Base-by-base conservation (phyloP, 2,888 invertebrate genomes). In the Cristatella mucedo region DNA sequence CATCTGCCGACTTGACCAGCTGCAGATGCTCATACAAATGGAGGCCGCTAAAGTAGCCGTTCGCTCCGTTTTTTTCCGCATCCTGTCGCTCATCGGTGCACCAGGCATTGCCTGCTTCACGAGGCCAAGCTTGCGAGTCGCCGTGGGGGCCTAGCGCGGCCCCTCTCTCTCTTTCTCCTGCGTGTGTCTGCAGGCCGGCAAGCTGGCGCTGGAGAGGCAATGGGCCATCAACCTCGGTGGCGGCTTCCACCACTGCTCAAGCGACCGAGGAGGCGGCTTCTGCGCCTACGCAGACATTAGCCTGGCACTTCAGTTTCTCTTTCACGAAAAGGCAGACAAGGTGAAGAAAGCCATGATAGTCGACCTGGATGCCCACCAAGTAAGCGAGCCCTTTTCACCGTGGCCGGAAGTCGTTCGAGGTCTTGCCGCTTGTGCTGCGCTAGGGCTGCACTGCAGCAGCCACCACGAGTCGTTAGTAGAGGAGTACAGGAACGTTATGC, bases 141-240 rank as follows among this genome's bases (percentile, higher is more conserved):
- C n/a, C n/a, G n/a, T n/a, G n/a, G n/a, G n/a, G n/a, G n/a, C n/a
- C n/a, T n/a, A n/a, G n/a, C n/a, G n/a, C n/a, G n/a, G n/a, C n/a
- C n/a, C n/a, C n/a, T n/a, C n/a, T n/a, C n/a, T n/a, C n/a, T n/a
- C n/a, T n/a, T n/a, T n/a, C n/a, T n/a, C n/a, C n/a, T n/a, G n/a
- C 9, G 15, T 37, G 33, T 41, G 21, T 21, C 43, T 47, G 21
- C 49, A 68, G 67, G 83, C 82, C 1, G 84, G 82, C 0, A 79
- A 80, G 60, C 59, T 86, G 42, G 85, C 86, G 0, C 50, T 85
- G 29, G 77, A 82, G 48, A 67, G 78, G 29, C 83, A 83, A 2
- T 86, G 84, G 83, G 77, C 84, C 1, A 81, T 87, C 45, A 87
- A 87, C 61, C 72, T 87, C 19, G 87, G 86, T 0, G 87, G 83